Percentiles rank a stretch among this genome's conserved stretches.
These are phyloP conservation scores for Caenorhabditis macrosperma DNA, from an alignment of 2,888 invertebrate genomes.

Conservation along the genomic window DNA sequence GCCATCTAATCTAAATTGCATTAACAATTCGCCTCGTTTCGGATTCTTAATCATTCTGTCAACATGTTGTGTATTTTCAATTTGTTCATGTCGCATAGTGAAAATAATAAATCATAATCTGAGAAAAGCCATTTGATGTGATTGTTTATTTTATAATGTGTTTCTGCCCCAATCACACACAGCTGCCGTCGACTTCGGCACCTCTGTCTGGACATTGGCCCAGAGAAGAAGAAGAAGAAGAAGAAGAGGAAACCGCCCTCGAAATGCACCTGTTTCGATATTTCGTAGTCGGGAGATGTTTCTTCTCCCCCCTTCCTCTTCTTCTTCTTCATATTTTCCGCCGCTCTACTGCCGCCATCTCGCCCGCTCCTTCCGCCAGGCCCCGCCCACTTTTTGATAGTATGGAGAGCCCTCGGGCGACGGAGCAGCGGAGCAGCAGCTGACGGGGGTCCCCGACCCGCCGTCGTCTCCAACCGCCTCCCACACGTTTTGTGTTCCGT, in stretches of 20 bases:
- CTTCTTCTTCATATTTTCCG: conserved; percentile 13
- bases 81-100: conserved; percentile 16
- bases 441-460: conserved; percentile 25
- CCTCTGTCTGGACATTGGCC: conserved; percentile 21
- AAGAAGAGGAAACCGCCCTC: conserved; percentile 1
- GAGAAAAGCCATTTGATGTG: conserved; percentile 7
- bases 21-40: neutral
- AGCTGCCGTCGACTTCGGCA: conserved; percentile 34
- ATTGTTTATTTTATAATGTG: conserved; percentile 47
- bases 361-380: conserved; percentile 15
- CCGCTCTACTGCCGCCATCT: conserved; percentile 7
- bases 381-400: conserved; percentile 54
- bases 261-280: conserved; percentile 43
- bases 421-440: conserved; percentile 44
- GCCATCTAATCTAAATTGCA: too few relatives aligned
- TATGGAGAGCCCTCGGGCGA: conserved; percentile 50
- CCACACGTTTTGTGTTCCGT: conserved; percentile 21
- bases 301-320: conserved; percentile 20
- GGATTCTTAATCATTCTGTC: neutral
- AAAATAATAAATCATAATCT: conserved; percentile 13
- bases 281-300: conserved; percentile 37
- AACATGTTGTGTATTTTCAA: neutral
- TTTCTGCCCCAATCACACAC: conserved; percentile 15
- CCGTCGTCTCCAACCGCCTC: conserved; percentile 10
- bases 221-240: too few relatives aligned